Base-by-base conservation (phyloP, 2,888 invertebrate species). In the Creontiades dilutus region DNA sequence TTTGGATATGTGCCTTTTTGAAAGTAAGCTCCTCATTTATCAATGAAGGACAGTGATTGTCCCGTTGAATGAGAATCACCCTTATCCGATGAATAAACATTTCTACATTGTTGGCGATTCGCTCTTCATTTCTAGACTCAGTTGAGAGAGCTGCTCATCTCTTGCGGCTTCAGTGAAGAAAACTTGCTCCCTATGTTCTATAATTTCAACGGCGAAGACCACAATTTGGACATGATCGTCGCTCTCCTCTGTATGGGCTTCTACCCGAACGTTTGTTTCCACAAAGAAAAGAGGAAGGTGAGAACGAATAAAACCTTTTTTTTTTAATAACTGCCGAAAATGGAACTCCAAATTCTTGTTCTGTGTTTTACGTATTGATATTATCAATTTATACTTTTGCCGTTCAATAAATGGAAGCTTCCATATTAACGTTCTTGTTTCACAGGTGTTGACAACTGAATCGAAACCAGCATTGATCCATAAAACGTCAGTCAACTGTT, bases 401-500 rank as follows among this genome's bases (percentile, higher is more conserved):
- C 19, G 37, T 19, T n/a, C 37, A 37, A 37, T 4, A n/a, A n/a
- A n/a, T n/a, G n/a, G n/a, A n/a, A n/a, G n/a, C n/a, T n/a, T n/a
- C n/a, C n/a, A n/a, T n/a, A n/a, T 27, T 89, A 13, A 9, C 48
- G 19, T 27, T 92, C n/a, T n/a, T n/a, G n/a, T n/a, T n/a, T n/a
- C 92, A 57, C 92, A 95, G 95, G 97, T 99, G 0, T 94, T 99
- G 86, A 99, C 99, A 0, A 98, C 98, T 0, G 99, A 99, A 94
- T 97, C 98, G 89, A 98, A 98, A 93, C 96, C 97, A 0, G 99
- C 99, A 0, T 94, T 99, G 0, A 97, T 99, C 91, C 98, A 99
- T 94, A 99, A 99, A 94, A 98, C 98, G 0, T 99, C 99, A 0
- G 98, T 99, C 3, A 99, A 99, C 94, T 98, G 98, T 93, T 96